A percentile compares a stretch with the other conserved stretches of the same genome.
Evolutionary conservation across 2,888 invertebrate species (phyloP).

Genomic region (Polylopha cassiicola): DNA sequence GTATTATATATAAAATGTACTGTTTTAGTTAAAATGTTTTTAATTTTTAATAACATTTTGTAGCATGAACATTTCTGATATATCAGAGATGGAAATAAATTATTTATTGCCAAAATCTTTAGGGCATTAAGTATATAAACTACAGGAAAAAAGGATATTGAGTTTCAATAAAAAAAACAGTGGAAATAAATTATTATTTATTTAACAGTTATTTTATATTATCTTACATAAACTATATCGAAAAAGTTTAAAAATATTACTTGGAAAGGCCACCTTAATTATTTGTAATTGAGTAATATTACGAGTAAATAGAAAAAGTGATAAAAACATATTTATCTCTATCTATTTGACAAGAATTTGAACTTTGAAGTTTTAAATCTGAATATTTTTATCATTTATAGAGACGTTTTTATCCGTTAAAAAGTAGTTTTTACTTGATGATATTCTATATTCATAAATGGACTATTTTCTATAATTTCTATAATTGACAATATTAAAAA

Average conservation of each 20-base stretch:
- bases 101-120: no score
- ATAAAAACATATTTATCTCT: slow-evolving; percentile 13
- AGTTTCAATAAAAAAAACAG: slow-evolving; percentile 6
- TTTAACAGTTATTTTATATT: slow-evolving; percentile 41
- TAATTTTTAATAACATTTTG: neutral
- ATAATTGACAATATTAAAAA: slow-evolving; percentile 10
- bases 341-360: slow-evolving; percentile 6
- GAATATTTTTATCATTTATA: no score
- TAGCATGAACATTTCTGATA: no score
- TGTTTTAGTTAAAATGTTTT: neutral
- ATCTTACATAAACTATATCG: slow-evolving; percentile 70
- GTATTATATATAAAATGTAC: no score
- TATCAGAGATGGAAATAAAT: no score
- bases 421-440: no score
- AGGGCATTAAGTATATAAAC: no score
- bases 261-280: slow-evolving; percentile 72
- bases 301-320: slow-evolving; percentile 32
- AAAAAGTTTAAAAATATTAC: slow-evolving; percentile 64
- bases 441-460: no score
- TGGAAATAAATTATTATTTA: slow-evolving; percentile 20
- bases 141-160: no score
- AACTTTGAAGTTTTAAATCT: slow-evolving; percentile 12
- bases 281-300: slow-evolving; percentile 28
- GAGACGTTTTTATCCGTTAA: no score
- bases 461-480: no score